These are phyloP conservation scores for Steatornis caripensis DNA, from an alignment of 2,113 vertebrate genomes.

Conservation along the genomic window DNA sequence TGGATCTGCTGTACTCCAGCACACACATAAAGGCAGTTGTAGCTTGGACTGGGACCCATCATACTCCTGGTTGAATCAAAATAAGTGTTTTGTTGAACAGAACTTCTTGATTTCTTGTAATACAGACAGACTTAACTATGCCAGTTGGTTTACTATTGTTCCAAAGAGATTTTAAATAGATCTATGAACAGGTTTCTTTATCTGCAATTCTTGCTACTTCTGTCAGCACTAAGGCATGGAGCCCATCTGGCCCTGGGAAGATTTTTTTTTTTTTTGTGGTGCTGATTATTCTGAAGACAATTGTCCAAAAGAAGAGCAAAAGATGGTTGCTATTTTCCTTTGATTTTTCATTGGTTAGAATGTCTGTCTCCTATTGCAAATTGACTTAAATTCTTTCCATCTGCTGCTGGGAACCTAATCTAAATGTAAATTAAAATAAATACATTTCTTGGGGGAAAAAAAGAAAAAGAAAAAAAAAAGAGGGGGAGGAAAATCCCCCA, in stretches of 20 bases:
- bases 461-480: not conserved
- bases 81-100: not conserved
- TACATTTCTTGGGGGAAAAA: not conserved
- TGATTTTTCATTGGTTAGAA: conserved; percentile 40
- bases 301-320: conserved; percentile 22
- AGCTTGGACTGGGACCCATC: not conserved
- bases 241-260: not conserved
- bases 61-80: not conserved
- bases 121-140: not conserved
- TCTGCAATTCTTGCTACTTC: not conserved
- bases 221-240: not conserved
- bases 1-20: not conserved
- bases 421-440: conserved; percentile 72
- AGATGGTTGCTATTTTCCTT: not conserved
- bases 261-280: not conserved
- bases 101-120: not conserved
- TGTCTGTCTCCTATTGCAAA: conserved; percentile 43
- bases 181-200: not conserved
- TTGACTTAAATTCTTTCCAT: conserved; percentile 63
- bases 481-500: not conserved
- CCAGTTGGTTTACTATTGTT: not conserved
- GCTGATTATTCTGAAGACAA: not conserved
- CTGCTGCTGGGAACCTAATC: conserved; percentile 56
- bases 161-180: not conserved
- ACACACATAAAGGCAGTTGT: not conserved